These are phyloP conservation scores for Deilephila porcellus DNA, from an alignment of 2,888 invertebrate species.

Conservation along the genomic window DNA sequence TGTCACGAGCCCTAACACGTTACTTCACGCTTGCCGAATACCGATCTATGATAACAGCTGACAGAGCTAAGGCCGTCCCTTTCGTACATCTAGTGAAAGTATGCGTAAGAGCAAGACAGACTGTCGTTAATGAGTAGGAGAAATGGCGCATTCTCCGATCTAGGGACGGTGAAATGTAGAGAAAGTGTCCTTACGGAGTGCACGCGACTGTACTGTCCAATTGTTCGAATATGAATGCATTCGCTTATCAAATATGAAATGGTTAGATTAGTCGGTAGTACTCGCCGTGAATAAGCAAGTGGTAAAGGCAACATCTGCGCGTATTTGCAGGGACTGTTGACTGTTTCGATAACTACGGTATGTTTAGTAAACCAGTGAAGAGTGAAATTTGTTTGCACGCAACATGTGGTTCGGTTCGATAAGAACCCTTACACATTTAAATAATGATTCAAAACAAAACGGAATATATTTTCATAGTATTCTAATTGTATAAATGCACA, in stretches of 20 bases:
- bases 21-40: slow-evolving; percentile 46
- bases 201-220: slow-evolving; percentile 29
- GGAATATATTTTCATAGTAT: no score
- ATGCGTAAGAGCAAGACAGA: slow-evolving; percentile 53
- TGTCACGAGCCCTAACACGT: slow-evolving; percentile 31
- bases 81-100: slow-evolving; percentile 54
- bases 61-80: slow-evolving; percentile 45
- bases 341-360: not conserved
- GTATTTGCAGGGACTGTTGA: not conserved
- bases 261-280: slow-evolving; percentile 10
- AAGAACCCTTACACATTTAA: no score
- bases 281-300: slow-evolving; percentile 6
- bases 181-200: slow-evolving; percentile 56
- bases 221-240: slow-evolving; percentile 26
- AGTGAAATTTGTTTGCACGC: not conserved
- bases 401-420: no score
- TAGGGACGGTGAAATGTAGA: slow-evolving; percentile 58
- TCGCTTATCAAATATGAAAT: slow-evolving; percentile 14
- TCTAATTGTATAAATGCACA: no score
- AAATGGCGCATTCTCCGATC: slow-evolving; percentile 60
- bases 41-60: slow-evolving; percentile 58
- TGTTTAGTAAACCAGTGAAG: not conserved
- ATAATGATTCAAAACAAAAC: no score
- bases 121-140: slow-evolving; percentile 69
- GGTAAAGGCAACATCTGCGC: not conserved